Evolutionary conservation across 2,888 invertebrate genomes (phyloP).

Genomic region (Amblyjoppa fuscipennis): DNA sequence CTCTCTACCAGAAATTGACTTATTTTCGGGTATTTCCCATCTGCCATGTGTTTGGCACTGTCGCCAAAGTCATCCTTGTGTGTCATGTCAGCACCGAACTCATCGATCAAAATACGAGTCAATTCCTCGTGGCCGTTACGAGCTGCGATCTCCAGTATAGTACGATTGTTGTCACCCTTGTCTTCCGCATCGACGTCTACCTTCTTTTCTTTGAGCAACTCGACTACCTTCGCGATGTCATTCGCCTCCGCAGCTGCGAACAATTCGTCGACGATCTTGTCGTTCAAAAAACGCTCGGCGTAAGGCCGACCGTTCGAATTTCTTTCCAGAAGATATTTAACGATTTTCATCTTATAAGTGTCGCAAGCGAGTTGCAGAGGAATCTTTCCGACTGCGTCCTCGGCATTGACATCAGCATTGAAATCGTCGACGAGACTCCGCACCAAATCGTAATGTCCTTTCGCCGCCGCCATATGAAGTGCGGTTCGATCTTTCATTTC

Average conservation of each 20-base stretch:
- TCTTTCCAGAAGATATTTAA: conserved; percentile 12
- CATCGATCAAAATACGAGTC: conserved; percentile 3
- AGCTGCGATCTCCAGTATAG: conserved; percentile 15
- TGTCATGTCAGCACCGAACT: neutral
- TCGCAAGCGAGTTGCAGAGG: conserved; percentile 23
- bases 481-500: neutral
- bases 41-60: conserved; percentile 22
- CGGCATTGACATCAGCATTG: conserved; percentile 13
- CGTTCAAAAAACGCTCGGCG: conserved; percentile 23
- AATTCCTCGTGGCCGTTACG: neutral
- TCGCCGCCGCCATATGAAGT: conserved; percentile 12
- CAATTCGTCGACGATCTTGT: conserved; percentile 4
- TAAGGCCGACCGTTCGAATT: conserved; percentile 4
- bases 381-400: neutral
- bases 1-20: conserved; percentile 6
- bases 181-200: conserved; percentile 5
- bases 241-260: conserved; percentile 12
- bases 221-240: conserved; percentile 5
- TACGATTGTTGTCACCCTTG: conserved; percentile 14
- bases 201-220: conserved; percentile 13
- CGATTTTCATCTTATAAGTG: conserved; percentile 28
- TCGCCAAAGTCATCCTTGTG: conserved; percentile 14
- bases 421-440: conserved; percentile 15
- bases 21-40: neutral
- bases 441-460: conserved; percentile 9